These are phyloP conservation scores for Drosophila mulleri DNA, from an alignment of 2,888 invertebrate genomes.

Conservation along the genomic window DNA sequence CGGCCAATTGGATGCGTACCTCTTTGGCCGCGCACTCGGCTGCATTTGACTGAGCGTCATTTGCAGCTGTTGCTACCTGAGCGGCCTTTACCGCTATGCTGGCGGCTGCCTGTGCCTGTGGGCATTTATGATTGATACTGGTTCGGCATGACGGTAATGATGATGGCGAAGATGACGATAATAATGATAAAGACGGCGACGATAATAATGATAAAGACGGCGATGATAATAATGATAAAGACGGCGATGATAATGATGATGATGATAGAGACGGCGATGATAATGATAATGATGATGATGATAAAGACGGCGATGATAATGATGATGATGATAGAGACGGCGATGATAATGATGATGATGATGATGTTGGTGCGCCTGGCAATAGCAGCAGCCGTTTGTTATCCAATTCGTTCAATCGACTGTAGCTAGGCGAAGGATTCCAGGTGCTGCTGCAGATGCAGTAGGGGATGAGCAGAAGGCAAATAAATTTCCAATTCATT, in stretches of 20 bases:
- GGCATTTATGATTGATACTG: background rate
- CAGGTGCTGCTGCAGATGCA: background rate
- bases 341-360: too few relatives aligned
- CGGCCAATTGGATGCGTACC: slow-evolving; percentile 89
- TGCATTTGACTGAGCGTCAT: slow-evolving; percentile 90
- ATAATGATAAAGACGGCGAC: too few relatives aligned
- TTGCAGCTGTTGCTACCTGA: slow-evolving; percentile 88
- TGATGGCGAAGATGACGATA: too few relatives aligned
- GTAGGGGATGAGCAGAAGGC: background rate
- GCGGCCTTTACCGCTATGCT: slow-evolving; percentile 22
- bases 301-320: too few relatives aligned
- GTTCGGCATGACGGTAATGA: background rate
- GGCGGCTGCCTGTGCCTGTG: slow-evolving; percentile 20
- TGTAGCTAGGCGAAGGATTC: background rate
- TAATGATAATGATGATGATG: too few relatives aligned
- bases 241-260: too few relatives aligned
- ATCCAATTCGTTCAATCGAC: background rate
- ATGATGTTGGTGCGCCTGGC: too few relatives aligned
- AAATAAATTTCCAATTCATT: background rate
- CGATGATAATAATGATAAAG: too few relatives aligned
- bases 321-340: too few relatives aligned
- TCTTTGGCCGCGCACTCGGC: slow-evolving; percentile 90
- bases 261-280: too few relatives aligned
- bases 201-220: too few relatives aligned
- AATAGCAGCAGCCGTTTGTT: background rate